Evolutionary conservation across 1,140 invertebrate species (phyloP).

Genomic region (Rhopalosiphum maidis): DNA sequence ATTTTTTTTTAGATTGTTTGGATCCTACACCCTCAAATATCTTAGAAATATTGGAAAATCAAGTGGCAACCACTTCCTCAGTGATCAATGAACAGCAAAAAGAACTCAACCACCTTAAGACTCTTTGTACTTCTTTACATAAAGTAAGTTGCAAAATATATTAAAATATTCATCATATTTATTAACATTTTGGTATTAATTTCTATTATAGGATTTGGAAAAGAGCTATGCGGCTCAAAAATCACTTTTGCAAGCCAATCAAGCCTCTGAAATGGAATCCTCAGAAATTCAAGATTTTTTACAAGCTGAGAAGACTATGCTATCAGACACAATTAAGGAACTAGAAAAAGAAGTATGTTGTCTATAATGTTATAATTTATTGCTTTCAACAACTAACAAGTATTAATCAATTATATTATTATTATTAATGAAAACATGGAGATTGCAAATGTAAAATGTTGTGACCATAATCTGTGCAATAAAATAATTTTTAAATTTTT

Average conservation of each 20-base stretch:
- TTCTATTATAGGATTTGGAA: slow-evolving; percentile 69
- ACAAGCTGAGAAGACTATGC: slow-evolving; percentile 75
- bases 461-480: background rate
- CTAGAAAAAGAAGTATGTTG: slow-evolving; percentile 71
- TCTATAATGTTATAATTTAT: background rate
- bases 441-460: background rate
- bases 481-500: background rate
- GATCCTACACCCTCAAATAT: slow-evolving; percentile 37
- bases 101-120: slow-evolving; percentile 76
- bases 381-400: background rate
- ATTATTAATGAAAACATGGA: background rate
- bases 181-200: background rate
- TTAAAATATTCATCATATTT: background rate
- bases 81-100: slow-evolving; percentile 69
- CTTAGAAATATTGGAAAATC: slow-evolving; percentile 32
- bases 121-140: slow-evolving; percentile 72
- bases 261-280: slow-evolving; percentile 74
- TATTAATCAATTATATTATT: background rate
- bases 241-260: slow-evolving; percentile 73
- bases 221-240: slow-evolving; percentile 72
- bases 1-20: slow-evolving; percentile 48
- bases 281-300: slow-evolving; percentile 79
- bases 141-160: slow-evolving; percentile 62
- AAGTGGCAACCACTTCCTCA: background rate
- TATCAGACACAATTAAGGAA: slow-evolving; percentile 77